These are phyloP conservation scores for Auanema sp. DNA, from an alignment of 2,888 invertebrate genomes.

Conservation along the genomic window DNA sequence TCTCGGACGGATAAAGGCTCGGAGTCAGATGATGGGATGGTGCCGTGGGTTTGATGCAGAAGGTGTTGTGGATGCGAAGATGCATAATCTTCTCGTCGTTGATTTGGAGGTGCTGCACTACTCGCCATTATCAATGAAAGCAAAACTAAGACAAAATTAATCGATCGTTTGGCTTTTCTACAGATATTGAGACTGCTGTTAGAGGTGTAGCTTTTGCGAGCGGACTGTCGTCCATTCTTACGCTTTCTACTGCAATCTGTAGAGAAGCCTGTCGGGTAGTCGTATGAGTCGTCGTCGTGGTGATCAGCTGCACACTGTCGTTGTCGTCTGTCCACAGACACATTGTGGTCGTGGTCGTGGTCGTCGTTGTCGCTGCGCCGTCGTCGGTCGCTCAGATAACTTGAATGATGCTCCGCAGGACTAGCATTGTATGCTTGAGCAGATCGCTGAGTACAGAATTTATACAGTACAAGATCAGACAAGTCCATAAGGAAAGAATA, in stretches of 20 bases:
- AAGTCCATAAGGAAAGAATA: no score
- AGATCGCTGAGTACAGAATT: no score
- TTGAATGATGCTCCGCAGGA: no score
- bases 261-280: slow-evolving; percentile 15
- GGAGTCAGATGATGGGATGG: slow-evolving; percentile 21
- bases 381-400: slow-evolving; percentile 22
- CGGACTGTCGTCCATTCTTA: no score
- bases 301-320: slow-evolving; percentile 21
- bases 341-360: slow-evolving; percentile 15
- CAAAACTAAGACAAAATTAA: no score
- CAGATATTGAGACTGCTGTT: no score
- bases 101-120: neutral
- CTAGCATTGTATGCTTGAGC: no score
- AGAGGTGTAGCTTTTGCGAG: no score
- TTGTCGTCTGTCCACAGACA: slow-evolving; percentile 12
- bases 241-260: neutral
- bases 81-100: neutral
- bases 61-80: slow-evolving; percentile 11
- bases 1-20: slow-evolving; percentile 25
- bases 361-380: slow-evolving; percentile 13
- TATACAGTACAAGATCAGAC: no score
- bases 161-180: slow-evolving; percentile 7
- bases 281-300: slow-evolving; percentile 25
- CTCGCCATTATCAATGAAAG: no score
- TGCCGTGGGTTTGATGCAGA: slow-evolving; percentile 14